These are phyloP conservation scores for Sphyrna mokarran DNA, from an alignment of 2,113 vertebrate species.

Conservation along the genomic window DNA sequence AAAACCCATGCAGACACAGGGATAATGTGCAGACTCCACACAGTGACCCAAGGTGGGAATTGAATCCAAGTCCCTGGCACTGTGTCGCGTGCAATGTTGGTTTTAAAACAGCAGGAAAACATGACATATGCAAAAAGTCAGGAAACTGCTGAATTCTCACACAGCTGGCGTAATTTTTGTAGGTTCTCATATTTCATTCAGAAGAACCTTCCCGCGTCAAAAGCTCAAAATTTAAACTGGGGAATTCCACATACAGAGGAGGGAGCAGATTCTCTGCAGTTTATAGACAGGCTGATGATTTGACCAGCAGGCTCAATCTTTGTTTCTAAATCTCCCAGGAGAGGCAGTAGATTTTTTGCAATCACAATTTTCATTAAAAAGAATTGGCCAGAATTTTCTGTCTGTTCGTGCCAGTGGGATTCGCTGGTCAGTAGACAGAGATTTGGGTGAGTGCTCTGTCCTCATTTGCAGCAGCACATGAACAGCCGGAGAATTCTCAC, in stretches of 20 bases:
- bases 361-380: not conserved
- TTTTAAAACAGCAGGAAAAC: not conserved
- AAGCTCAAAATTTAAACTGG: not conserved
- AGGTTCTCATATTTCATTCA: not conserved
- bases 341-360: not conserved
- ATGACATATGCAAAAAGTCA: not conserved
- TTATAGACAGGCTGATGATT: not conserved
- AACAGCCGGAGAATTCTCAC: no score
- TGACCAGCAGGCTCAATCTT: not conserved
- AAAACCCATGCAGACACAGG: no score
- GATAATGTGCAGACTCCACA: no score
- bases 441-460: no score
- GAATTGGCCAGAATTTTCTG: no score
- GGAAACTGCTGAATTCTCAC: not conserved
- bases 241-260: not conserved
- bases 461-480: no score
- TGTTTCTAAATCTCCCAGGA: not conserved
- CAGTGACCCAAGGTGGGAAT: no score
- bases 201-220: not conserved
- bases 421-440: no score
- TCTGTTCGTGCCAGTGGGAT: no score
- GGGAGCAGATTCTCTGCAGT: not conserved
- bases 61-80: no score
- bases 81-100: not conserved
- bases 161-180: not conserved